Conservation (phyloP, 2,888 invertebrate species). For the Pasiphila rectangulata region DNA sequence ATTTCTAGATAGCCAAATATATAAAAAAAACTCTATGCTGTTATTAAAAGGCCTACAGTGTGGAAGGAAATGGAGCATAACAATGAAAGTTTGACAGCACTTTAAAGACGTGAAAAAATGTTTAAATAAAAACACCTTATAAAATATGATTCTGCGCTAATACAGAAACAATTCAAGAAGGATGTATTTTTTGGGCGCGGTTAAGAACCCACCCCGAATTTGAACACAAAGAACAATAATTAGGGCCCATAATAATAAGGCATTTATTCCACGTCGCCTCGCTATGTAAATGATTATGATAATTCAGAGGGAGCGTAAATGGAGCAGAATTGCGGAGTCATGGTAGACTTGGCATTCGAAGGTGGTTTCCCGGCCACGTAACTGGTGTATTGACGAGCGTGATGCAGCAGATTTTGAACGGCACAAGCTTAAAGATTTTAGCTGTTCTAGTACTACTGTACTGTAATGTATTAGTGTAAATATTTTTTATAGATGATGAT, state of each 20-base stretch:
- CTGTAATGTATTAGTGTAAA: too few species aligned
- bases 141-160: too few species aligned
- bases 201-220: conserved; percentile 51
- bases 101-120: too few species aligned
- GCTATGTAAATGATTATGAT: conserved; percentile 77
- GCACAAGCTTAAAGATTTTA: conserved; percentile 19
- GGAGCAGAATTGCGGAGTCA: conserved; percentile 73
- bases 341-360: conserved; percentile 56
- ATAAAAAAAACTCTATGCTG: too few species aligned
- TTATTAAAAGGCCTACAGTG: too few species aligned
- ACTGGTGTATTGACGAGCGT: conserved; percentile 55
- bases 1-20: too few species aligned
- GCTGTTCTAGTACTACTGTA: not conserved
- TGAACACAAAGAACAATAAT: conserved; percentile 77
- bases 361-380: conserved; percentile 52
- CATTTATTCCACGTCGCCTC: conserved; percentile 59
- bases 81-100: too few species aligned
- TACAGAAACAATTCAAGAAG: too few species aligned
- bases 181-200: not conserved
- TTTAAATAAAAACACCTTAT: too few species aligned
- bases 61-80: too few species aligned
- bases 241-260: conserved; percentile 70
- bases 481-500: too few species aligned
- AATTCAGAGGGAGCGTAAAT: conserved; percentile 72
- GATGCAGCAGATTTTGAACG: conserved; percentile 56